A percentile compares a stretch with the other conserved stretches of the same genome.
Conservation (phyloP, 2,797 vertebrate species). For the Enoplosus armatus region DNA sequence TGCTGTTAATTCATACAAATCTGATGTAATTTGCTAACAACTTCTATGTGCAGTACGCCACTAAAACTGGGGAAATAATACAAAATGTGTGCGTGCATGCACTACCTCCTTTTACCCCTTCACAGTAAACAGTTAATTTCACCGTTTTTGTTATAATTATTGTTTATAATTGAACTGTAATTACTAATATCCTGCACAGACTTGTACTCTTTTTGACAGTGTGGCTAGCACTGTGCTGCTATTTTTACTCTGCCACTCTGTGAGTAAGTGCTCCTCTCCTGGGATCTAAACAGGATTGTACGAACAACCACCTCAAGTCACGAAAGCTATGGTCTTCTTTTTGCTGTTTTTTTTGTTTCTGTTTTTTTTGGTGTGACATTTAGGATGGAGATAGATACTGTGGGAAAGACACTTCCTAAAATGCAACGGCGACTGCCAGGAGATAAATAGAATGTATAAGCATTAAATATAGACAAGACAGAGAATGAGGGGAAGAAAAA, state of each 20-base stretch:
- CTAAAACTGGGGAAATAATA: neutral
- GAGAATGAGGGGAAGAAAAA: conserved; percentile 27
- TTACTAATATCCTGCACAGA: neutral
- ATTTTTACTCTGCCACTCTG: conserved; percentile 64
- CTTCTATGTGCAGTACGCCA: neutral
- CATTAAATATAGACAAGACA: conserved; percentile 76
- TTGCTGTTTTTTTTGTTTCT: neutral
- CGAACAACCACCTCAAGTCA: conserved; percentile 60
- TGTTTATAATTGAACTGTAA: neutral
- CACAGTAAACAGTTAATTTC: neutral
- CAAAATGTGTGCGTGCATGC: neutral
- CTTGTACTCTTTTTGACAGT: conserved; percentile 17
- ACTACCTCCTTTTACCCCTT: neutral
- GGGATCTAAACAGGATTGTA: conserved; percentile 59
- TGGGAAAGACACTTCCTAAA: conserved; percentile 7
- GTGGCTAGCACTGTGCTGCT: conserved; percentile 39
- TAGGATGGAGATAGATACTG: conserved; percentile 2
- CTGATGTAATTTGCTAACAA: neutral
- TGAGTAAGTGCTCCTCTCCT: conserved; percentile 61
- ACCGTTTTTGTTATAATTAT: neutral
- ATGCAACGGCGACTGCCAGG: conserved; percentile 22
- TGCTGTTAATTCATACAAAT: neutral
- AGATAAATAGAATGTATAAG: conserved; percentile 60
- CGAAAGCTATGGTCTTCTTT: conserved; percentile 30
- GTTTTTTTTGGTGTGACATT: conserved; percentile 25